Base-by-base conservation (phyloP, 2,797 vertebrate genomes). In the Paguma larvata region DNA sequence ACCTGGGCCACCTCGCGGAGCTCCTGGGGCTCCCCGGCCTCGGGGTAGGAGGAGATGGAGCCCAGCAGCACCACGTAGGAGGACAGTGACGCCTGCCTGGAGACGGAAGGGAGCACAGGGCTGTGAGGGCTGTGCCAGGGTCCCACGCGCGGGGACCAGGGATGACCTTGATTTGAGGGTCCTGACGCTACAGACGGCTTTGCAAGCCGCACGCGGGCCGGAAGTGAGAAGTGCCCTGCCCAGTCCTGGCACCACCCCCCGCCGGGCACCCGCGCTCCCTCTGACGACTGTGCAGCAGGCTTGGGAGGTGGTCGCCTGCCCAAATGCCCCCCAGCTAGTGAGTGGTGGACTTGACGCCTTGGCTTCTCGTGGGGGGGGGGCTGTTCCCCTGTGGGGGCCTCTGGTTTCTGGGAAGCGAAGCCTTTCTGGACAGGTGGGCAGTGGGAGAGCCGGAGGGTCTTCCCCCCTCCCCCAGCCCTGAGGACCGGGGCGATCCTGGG, bases 1-100 rank as follows among this genome's bases (percentile, higher is more conserved):
- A 38, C 1, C 46, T 48, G 59, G 34, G n/a, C 34, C 95, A 91
- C 59, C 0, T 7, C 34, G 15, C 3, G 67, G 19, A 70, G 59
- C 32, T 89, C 86, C 46, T 1, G 4, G 1, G n/a, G 4, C 3
- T 93, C 83, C 1, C 0, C 5, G 3, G 2, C 0, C 19, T 0
- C 3, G 0, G 84, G 87, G 51, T 89, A 94, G 73, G 94, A 79
- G 68, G 32, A 93, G 63, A 96, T 48, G 34, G 89, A 85, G 1
- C 84, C 93, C 93, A 89, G 91, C 34, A 96, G 19, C 70, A 97
- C 70, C 0, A 0, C 15, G 44, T 89, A 96, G 62, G 3, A 6
- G 0, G 88, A 88, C 48, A 63, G 72, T 1, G 2, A 30, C 56
- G n/a, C 78, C 3, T 41, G 13, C 41, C 85, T 95, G 51, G 34